Base-by-base conservation (phyloP, 2,113 vertebrate genomes). In the Glaucomys volans region DNA sequence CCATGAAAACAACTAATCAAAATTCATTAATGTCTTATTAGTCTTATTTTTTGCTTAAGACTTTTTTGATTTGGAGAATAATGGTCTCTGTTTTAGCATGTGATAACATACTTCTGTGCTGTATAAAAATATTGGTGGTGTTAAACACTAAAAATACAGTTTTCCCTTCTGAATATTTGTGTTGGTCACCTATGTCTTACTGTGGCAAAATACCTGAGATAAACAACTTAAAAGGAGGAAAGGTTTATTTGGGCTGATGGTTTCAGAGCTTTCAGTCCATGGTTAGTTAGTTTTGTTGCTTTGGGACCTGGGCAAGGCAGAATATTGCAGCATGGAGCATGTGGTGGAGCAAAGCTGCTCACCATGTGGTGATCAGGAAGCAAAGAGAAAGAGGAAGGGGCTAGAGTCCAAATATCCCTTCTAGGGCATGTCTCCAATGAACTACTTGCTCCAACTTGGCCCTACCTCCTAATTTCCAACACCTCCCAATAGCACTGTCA, bases 11-110 rank as follows among this genome's bases (percentile, higher is more conserved):
- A 93, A 28, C 16, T 94, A 47, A 67, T 87, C 83, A 66, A 30
- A 86, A 83, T 69, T 82, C 79, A 71, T 87, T 91, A 81, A 80
- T 52, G 22, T 64, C 95, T 96, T 79, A 42, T 89, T 95, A 91
- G 52, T 79, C n/a, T 0, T 16, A 89, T 71, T 77, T 95, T 93
- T 84, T 57, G 13, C 40, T 11, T 44, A 79, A 16, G 17, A 40
- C 20, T n/a, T 72, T 95, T 88, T 86, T 88, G 32, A 71, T 75
- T 75, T 95, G 17, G 85, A 89, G 83, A 87, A 35, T 47, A 95
- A 75, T 52, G 24, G 14, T 47, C 9, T 80, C 75, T 67, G 35
- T 81, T 94, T 82, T 40, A 47, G n/a, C 54, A 88, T 37, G 69
- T 42, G 89, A 5, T 75, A 44, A 76, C 42, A 32, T 35, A 59